Evolutionary conservation across 2,888 invertebrate species (phyloP).

Genomic region (Lithophane semibrunnea): DNA sequence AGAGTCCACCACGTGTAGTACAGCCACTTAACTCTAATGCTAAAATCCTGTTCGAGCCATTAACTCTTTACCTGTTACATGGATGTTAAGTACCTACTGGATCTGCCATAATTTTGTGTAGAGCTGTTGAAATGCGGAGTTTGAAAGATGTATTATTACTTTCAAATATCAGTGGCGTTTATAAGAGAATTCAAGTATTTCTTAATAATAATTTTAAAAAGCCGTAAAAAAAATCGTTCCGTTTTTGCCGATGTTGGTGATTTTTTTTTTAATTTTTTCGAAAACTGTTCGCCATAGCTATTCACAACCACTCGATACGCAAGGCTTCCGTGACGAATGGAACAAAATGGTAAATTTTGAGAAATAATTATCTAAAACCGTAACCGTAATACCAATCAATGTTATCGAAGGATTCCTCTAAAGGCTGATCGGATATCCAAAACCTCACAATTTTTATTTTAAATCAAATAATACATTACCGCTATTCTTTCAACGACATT

Average conservation of each 20-base stretch:
- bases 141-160: too few relatives aligned
- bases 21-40: constrained; percentile 38
- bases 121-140: too few relatives aligned
- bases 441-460: not conserved
- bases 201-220: not conserved
- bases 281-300: not conserved
- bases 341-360: too few relatives aligned
- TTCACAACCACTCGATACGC: too few relatives aligned
- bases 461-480: not conserved
- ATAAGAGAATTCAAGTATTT: not conserved
- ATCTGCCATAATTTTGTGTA: not conserved
- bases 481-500: not conserved
- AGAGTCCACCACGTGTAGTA: constrained; percentile 9
- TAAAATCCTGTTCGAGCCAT: constrained; percentile 38
- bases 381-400: not conserved
- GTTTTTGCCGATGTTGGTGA: not conserved
- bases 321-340: not conserved
- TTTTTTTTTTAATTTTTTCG: too few relatives aligned
- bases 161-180: not conserved
- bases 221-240: not conserved
- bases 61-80: constrained; percentile 48
- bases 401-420: not conserved
- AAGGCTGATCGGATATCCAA: not conserved
- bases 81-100: constrained; percentile 1
- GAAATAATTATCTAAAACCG: too few relatives aligned